Evolutionary conservation across 2,113 vertebrate genomes (phyloP).

Genomic region (Cepphus grylle): DNA sequence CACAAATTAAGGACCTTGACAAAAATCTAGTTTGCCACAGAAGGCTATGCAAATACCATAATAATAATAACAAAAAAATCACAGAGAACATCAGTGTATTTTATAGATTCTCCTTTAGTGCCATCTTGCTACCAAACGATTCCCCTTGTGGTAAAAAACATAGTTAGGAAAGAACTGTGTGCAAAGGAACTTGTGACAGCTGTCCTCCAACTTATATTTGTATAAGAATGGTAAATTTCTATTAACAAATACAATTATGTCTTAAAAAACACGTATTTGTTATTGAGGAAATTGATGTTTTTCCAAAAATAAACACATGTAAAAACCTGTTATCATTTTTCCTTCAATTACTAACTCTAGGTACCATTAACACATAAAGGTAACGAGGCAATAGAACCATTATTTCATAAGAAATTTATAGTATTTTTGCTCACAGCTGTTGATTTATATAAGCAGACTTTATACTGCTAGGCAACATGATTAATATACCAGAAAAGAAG

Average conservation of each 20-base stretch:
- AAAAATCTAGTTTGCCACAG: not conserved
- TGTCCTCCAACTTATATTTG: not conserved
- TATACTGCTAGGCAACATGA: not conserved
- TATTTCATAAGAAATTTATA: not conserved
- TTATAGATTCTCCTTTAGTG: not conserved
- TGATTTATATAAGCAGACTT: slow-evolving; percentile 3
- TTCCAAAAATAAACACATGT: rapidly evolving
- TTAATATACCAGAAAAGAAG: slow-evolving; percentile 8
- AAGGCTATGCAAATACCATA: not conserved
- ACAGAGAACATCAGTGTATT: not conserved
- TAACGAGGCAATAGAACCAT: not conserved
- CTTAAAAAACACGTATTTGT: not conserved
- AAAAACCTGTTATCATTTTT: not conserved
- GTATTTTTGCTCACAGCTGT: not conserved
- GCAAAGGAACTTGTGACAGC: not conserved
- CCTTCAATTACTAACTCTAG: not conserved
- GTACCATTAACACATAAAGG: not conserved
- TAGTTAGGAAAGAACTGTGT: not conserved
- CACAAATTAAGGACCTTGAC: not conserved
- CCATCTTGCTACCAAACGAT: not conserved
- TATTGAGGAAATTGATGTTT: not conserved
- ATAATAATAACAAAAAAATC: not conserved
- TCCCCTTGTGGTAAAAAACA: not conserved
- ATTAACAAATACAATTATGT: not conserved
- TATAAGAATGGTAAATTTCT: not conserved